These are phyloP conservation scores for Beroe forskalii DNA, from an alignment of 37 sponge, comb jelly and placozoan genomes.

Conservation along the genomic window DNA sequence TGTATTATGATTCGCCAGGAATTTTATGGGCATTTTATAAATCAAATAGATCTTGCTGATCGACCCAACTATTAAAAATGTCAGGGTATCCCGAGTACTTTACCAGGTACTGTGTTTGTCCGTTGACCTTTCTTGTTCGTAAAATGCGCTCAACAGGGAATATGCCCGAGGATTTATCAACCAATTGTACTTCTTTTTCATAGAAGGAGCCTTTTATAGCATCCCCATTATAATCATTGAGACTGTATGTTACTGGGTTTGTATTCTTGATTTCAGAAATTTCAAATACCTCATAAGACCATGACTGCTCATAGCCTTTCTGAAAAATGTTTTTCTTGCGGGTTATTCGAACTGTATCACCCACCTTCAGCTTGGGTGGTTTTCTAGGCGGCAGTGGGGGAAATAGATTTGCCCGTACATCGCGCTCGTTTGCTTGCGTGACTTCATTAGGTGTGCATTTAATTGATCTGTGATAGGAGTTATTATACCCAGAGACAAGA, in stretches of 20 bases:
- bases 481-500: not conserved
- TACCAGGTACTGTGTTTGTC: not conserved
- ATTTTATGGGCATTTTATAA: not conserved
- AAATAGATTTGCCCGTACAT: not conserved
- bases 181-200: not conserved
- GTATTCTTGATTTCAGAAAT: not conserved
- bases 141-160: not conserved
- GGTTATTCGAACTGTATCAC: constrained; percentile 4
- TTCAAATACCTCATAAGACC: not conserved
- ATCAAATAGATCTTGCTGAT: not conserved
- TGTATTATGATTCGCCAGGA: not conserved
- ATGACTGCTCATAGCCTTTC: not conserved
- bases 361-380: not conserved
- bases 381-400: not conserved
- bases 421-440: not conserved
- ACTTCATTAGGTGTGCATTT: not conserved
- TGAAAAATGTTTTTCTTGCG: not conserved
- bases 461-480: not conserved
- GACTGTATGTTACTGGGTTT: not conserved
- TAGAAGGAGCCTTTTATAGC: not conserved
- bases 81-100: not conserved
- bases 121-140: not conserved
- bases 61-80: constrained; percentile 1
- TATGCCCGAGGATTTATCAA: not conserved
- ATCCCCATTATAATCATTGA: not conserved